phyloP scores from a whole-genome alignment of 2,888 invertebrate species.

The Rhamnusium bicolor region DNA sequence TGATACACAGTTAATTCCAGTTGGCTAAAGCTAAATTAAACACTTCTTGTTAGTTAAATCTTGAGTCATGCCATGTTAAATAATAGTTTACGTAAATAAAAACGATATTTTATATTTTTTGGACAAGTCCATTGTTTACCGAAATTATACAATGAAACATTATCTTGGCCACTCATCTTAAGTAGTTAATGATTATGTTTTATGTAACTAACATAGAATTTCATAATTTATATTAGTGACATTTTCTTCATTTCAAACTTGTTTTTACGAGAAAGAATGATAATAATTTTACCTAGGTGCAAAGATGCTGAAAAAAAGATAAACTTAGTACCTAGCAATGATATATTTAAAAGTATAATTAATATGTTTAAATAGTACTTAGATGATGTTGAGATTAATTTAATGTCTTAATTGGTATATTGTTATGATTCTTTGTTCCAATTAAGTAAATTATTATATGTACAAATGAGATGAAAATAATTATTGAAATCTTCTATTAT shows the following conservation, averaged over 20 bases:
- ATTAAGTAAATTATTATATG: slow-evolving; percentile 28
- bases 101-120: no score
- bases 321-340: slow-evolving; percentile 12
- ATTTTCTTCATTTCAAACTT: not conserved
- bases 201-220: no score
- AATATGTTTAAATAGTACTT: slow-evolving; percentile 33
- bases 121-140: no score
- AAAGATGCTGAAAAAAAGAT: slow-evolving; percentile 3
- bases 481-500: slow-evolving; percentile 30
- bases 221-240: no score
- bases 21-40: no score
- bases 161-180: no score
- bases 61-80: no score
- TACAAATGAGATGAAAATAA: slow-evolving; percentile 32
- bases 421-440: slow-evolving; percentile 36
- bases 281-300: not conserved
- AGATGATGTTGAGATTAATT: slow-evolving; percentile 39
- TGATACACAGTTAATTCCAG: no score
- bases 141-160: no score
- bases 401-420: slow-evolving; percentile 46
- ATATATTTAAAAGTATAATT: slow-evolving; percentile 39
- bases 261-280: not conserved
- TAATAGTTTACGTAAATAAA: no score
- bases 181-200: no score
- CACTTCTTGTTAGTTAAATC: no score